These are phyloP conservation scores for Polypedilum pembai DNA, from an alignment of 1,140 invertebrate species.

Conservation along the genomic window DNA sequence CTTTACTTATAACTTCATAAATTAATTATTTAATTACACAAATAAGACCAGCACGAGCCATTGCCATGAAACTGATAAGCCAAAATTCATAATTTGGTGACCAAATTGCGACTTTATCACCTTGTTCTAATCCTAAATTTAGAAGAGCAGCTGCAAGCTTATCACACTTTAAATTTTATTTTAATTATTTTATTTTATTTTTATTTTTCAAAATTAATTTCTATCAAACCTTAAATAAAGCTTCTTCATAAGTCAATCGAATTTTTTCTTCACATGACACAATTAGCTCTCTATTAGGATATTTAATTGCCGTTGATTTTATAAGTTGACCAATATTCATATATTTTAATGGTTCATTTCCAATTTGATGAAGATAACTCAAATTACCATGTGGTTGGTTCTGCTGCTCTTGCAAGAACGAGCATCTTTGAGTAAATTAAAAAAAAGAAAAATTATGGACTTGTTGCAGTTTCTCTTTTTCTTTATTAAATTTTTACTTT, in stretches of 20 bases:
- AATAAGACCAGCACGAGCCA: constrained; percentile 72
- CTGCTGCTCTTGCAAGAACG: neutral
- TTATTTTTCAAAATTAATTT: neutral
- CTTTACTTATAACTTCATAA: constrained; percentile 25
- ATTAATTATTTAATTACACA: constrained; percentile 48
- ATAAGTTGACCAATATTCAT: constrained; percentile 57
- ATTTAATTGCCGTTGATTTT: constrained; percentile 48
- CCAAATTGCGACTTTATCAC: constrained; percentile 84
- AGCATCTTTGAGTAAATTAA: neutral
- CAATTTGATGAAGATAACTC: constrained; percentile 43
- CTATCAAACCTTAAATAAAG: constrained; percentile 51
- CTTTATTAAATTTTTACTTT: too few species aligned
- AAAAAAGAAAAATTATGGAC: neutral
- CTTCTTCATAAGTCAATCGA: constrained; percentile 54
- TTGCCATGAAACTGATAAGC: constrained; percentile 68
- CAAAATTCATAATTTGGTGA: constrained; percentile 79
- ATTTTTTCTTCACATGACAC: constrained; percentile 54
- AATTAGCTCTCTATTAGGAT: constrained; percentile 52
- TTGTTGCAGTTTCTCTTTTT: neutral
- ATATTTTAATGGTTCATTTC: constrained; percentile 49
- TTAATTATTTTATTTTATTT: neutral
- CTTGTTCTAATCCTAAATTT: constrained; percentile 64
- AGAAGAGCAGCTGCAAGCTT: constrained; percentile 71
- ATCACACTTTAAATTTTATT: constrained; percentile 51
- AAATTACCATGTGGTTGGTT: neutral